Conservation (phyloP, 2,888 invertebrate genomes). For the Tetropium fuscum region DNA sequence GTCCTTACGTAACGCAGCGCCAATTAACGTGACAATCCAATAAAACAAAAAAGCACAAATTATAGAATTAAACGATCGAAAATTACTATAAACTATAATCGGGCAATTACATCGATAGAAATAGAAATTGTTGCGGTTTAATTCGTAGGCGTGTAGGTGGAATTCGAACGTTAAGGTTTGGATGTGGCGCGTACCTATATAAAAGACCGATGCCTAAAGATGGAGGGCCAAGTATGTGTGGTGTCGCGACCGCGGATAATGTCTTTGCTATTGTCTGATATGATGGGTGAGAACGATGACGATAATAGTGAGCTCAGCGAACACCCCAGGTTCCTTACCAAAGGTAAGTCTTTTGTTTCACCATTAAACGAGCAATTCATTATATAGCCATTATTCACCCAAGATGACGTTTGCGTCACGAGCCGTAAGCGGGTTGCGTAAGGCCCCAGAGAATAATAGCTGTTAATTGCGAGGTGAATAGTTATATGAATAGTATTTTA, state of each 20-base stretch:
- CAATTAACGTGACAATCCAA: slow-evolving; percentile 37
- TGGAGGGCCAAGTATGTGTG: slow-evolving; percentile 10
- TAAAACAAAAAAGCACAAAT: slow-evolving; percentile 40
- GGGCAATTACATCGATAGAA: slow-evolving; percentile 35
- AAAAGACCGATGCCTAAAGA: too few species aligned
- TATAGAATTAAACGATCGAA: slow-evolving; percentile 39
- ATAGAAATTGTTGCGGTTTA: slow-evolving; percentile 41
- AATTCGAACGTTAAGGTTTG: slow-evolving; percentile 1
- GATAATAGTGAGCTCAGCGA: slow-evolving; percentile 80
- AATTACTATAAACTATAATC: slow-evolving; percentile 27
- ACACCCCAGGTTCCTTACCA: slow-evolving; percentile 80
- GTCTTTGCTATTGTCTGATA: slow-evolving; percentile 56
- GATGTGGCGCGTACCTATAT: too few species aligned
- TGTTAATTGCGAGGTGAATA: too few species aligned
- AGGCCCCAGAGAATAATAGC: too few species aligned
- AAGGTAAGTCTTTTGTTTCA: slow-evolving; percentile 65
- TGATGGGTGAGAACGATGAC: slow-evolving; percentile 78
- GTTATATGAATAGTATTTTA: too few species aligned
- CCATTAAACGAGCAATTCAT: not conserved
- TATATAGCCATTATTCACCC: too few species aligned
- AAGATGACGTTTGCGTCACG: too few species aligned
- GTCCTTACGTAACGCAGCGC: slow-evolving; percentile 15
- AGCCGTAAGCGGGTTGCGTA: too few species aligned
- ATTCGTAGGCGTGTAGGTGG: slow-evolving; percentile 20
- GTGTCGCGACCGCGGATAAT: slow-evolving; percentile 41